A percentile compares a stretch with the other conserved stretches of the same genome.
Evolutionary conservation across 2,888 invertebrate genomes (phyloP).

Genomic region (Pristionchus japonicus): DNA sequence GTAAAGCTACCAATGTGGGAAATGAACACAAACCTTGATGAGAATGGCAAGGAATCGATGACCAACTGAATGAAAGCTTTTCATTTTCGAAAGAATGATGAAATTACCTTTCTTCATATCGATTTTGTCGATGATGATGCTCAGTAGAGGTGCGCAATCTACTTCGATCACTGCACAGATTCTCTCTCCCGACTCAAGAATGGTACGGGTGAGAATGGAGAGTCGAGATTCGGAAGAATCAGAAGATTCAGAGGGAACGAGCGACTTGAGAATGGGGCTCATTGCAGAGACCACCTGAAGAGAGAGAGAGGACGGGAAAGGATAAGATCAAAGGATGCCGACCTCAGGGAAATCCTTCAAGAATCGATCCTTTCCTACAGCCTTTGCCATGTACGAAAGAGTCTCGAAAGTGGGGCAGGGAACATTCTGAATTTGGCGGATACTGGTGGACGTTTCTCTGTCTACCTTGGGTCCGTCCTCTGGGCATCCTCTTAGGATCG

Average conservation of each 20-base stretch:
- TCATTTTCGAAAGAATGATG: neutral
- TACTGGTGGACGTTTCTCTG: neutral
- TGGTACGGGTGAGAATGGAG: neutral
- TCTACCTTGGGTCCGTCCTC: neutral
- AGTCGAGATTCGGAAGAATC: neutral
- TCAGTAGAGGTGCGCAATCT: neutral
- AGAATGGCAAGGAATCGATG: neutral
- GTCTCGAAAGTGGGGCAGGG: neutral
- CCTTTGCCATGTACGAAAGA: neutral
- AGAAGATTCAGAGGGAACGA: neutral
- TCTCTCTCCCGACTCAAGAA: neutral
- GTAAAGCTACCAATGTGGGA: too few species aligned
- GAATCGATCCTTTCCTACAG: neutral
- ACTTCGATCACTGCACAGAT: neutral
- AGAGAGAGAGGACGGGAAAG: neutral
- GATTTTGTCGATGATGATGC: neutral
- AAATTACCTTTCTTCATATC: neutral
- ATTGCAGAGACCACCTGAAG: neutral
- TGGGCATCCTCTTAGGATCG: neutral
- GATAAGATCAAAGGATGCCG: neutral
- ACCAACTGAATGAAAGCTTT: neutral
- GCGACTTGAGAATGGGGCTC: neutral
- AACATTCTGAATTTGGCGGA: neutral
- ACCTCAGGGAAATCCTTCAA: neutral
- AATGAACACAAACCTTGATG: neutral